phyloP scores from a whole-genome alignment of 2,888 invertebrate genomes.

The Tachina grossa region DNA sequence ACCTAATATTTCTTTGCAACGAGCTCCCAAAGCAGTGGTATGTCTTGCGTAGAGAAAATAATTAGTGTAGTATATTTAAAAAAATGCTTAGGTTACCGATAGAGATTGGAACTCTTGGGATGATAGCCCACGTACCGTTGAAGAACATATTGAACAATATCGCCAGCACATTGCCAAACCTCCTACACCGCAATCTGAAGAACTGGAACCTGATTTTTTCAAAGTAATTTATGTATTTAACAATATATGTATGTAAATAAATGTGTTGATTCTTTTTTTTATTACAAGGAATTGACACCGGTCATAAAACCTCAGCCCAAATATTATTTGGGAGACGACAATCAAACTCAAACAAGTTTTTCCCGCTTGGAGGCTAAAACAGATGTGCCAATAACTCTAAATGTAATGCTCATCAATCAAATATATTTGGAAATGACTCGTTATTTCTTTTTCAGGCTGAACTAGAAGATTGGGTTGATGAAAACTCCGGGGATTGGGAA shows the following conservation, averaged over 20 bases:
- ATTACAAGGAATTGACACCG: slow-evolving; percentile 85
- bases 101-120: slow-evolving; percentile 86
- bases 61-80: background rate
- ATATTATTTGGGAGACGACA: slow-evolving; percentile 83
- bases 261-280: background rate
- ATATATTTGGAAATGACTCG: background rate
- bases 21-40: slow-evolving; percentile 50
- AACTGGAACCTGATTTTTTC: slow-evolving; percentile 85
- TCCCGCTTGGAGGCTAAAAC: slow-evolving; percentile 83
- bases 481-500: slow-evolving; percentile 84
- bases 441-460: slow-evolving; percentile 80
- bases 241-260: background rate
- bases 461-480: slow-evolving; percentile 84
- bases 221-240: slow-evolving; percentile 80
- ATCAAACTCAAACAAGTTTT: slow-evolving; percentile 77
- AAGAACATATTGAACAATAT: slow-evolving; percentile 87
- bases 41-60: background rate
- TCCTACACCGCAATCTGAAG: slow-evolving; percentile 80
- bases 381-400: slow-evolving; percentile 83
- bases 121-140: slow-evolving; percentile 84
- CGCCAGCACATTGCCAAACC: slow-evolving; percentile 84
- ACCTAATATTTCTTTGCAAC: slow-evolving; percentile 73
- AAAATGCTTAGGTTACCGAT: slow-evolving; percentile 71
- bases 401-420: slow-evolving; percentile 73
- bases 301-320: slow-evolving; percentile 85